These are phyloP conservation scores for Clytia hemisphaerica DNA, from an alignment of 30 jellyfish, hydroid and myxozoan genomes.

Conservation along the genomic window DNA sequence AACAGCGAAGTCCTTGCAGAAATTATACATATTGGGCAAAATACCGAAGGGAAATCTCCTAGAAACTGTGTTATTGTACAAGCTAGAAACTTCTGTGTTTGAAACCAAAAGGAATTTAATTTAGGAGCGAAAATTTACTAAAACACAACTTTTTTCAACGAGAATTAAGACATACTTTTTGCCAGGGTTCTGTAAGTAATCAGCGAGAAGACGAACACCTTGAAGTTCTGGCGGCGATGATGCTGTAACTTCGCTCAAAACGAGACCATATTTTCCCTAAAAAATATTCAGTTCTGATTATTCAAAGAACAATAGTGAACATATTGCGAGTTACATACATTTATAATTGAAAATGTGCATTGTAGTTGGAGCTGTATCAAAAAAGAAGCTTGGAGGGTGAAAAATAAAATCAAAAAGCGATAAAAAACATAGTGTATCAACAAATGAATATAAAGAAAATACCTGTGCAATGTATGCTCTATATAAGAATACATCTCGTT, in stretches of 20 bases:
- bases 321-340: too few relatives aligned
- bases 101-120: too few relatives aligned
- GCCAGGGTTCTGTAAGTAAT: slow-evolving; percentile 75
- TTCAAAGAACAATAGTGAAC: too few relatives aligned
- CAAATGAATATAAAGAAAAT: background rate
- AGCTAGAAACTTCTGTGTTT: too few relatives aligned
- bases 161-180: slow-evolving; percentile 43
- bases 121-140: background rate
- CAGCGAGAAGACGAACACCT: slow-evolving; percentile 82
- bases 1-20: too few relatives aligned
- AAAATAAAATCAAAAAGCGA: background rate
- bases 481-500: slow-evolving; percentile 88
- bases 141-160: too few relatives aligned
- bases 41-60: too few relatives aligned
- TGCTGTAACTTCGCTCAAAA: slow-evolving; percentile 67
- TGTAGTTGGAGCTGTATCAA: background rate
- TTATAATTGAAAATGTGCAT: background rate
- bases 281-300: background rate
- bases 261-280: slow-evolving; percentile 86
- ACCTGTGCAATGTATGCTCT: slow-evolving; percentile 98
- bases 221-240: slow-evolving; percentile 86
- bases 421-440: too few relatives aligned
- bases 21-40: too few relatives aligned
- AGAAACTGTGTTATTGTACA: too few relatives aligned
- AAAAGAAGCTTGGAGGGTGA: background rate